Base-by-base conservation (phyloP, 2,888 invertebrate species). In the Coleophora flavipennella region DNA sequence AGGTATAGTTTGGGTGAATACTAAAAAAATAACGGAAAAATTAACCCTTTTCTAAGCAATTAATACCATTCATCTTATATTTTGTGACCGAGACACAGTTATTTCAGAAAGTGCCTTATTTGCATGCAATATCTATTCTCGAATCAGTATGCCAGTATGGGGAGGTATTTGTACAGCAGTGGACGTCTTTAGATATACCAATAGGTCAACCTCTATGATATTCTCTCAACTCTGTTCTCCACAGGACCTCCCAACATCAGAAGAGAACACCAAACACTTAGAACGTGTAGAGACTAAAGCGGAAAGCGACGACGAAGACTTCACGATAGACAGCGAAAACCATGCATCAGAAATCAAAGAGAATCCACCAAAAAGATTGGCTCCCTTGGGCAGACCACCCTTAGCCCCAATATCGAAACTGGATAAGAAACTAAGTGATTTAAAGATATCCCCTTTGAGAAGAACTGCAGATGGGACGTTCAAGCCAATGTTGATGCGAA, bases 221-320 rank as follows among this genome's bases (percentile, higher is more conserved):
- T 20, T 6, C 20, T 4, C 3, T 20, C 3, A 20, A 20, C 6
- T 20, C 3, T 20, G 3, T 20, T 20, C 6, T 20, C 10, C n/a
- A 34, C 42, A 80, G 76, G 88, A 89, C 49, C 68, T 88, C 1
- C 81, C 71, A 27, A 85, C 85, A 66, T 79, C 71, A 13, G 74
- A 83, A 67, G 70, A 87, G 59, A 70, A 87, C 69, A 67, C 80
- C 47, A 66, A 87, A 67, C 57, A 81, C 58, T 53, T 87, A 43
- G 64, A 83, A 65, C 63, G 87, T 42, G 67, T 86, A 48, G 66
- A 83, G 69, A 66, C 85, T 36, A 78, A 88, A 78, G 71, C 84
- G 42, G 88, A 87, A 65, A 74, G 87, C 46, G 81, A 83, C 39
- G 83, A 73, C 36, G 71, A 83, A 27, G 85, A 85, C 25, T 60